phyloP scores from a whole-genome alignment of 2,888 invertebrate genomes.

The Ophonus ardosiacus region DNA sequence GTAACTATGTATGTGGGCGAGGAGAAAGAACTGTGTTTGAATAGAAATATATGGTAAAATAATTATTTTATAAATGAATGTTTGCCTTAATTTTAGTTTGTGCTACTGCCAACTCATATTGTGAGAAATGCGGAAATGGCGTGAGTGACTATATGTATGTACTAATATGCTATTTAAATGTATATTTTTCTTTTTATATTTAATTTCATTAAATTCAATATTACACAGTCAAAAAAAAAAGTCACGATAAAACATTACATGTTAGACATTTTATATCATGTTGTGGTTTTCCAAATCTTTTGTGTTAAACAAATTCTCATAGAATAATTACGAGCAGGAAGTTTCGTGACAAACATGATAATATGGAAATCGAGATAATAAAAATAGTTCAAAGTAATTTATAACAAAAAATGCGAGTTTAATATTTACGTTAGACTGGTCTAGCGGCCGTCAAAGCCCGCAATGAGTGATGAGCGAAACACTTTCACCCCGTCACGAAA shows the following conservation, averaged over 20 bases:
- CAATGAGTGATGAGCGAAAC: slow-evolving; percentile 51
- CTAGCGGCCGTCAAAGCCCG: slow-evolving; percentile 27
- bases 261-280: background rate
- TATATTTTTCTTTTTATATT: too few relatives aligned
- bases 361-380: slow-evolving; percentile 43
- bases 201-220: too few relatives aligned
- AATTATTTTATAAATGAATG: too few relatives aligned
- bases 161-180: too few relatives aligned
- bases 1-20: too few relatives aligned
- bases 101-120: too few relatives aligned
- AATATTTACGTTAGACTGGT: slow-evolving; percentile 33
- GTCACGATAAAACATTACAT: background rate
- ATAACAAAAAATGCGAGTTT: slow-evolving; percentile 46
- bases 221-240: background rate
- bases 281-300: background rate
- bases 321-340: slow-evolving; percentile 15
- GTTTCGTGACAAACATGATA: slow-evolving; percentile 45
- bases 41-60: too few relatives aligned
- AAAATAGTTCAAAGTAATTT: slow-evolving; percentile 45
- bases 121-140: too few relatives aligned
- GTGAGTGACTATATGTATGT: too few relatives aligned
- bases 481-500: slow-evolving; percentile 41
- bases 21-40: too few relatives aligned
- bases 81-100: too few relatives aligned
- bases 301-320: background rate